These are phyloP conservation scores for Trinorchestia longiramus DNA, from an alignment of 1,140 invertebrate species.

Conservation along the genomic window DNA sequence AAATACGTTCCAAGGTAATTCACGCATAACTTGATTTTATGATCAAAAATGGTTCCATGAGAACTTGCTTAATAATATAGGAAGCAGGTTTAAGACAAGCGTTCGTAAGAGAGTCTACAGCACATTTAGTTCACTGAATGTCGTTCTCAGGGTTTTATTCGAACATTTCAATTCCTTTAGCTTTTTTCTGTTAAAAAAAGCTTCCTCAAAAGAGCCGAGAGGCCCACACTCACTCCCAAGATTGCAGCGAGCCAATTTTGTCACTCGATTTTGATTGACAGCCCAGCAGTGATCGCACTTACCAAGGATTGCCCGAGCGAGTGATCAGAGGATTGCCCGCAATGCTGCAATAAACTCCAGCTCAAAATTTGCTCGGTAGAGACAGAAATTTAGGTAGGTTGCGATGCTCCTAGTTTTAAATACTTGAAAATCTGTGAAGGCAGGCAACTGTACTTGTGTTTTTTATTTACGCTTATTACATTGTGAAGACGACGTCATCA, in stretches of 20 bases:
- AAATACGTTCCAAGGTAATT: too few species aligned
- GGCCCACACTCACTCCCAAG: neutral
- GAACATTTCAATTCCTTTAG: neutral
- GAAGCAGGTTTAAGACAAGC: neutral
- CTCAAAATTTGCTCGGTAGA: neutral
- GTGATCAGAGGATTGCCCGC: neutral
- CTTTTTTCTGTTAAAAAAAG: neutral
- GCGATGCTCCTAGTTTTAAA: neutral
- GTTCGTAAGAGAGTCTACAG: neutral
- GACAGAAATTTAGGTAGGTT: neutral
- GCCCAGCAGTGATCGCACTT: constrained; percentile 22
- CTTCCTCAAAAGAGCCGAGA: neutral
- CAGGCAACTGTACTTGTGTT: neutral
- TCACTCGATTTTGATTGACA: constrained; percentile 29
- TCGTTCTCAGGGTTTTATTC: neutral
- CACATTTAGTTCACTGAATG: neutral
- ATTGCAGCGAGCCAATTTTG: constrained; percentile 10
- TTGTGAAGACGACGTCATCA: too few species aligned
- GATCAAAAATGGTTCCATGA: too few species aligned
- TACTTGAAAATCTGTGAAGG: neutral
- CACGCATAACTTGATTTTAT: too few species aligned
- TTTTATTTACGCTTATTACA: too few species aligned
- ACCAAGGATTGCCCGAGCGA: neutral
- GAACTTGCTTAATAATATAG: too few species aligned
- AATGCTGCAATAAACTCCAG: neutral